Evolutionary conservation across 1,140 invertebrate species (phyloP).

Genomic region (Melanaphis sacchari): DNA sequence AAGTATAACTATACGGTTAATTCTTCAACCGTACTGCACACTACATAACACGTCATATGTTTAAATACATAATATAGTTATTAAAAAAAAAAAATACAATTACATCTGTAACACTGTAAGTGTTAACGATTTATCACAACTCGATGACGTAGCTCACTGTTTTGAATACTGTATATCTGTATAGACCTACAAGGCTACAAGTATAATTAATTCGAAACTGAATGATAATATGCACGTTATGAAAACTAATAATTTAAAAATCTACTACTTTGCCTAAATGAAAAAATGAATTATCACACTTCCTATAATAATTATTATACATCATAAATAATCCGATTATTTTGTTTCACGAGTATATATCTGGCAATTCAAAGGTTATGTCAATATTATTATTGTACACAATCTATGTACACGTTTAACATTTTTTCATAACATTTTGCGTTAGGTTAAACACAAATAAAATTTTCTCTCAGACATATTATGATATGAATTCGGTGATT

Average conservation of each 20-base stretch:
- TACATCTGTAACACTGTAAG: background rate
- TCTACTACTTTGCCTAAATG: background rate
- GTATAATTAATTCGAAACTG: background rate
- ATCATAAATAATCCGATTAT: background rate
- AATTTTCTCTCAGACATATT: background rate
- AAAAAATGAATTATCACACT: background rate
- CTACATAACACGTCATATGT: background rate
- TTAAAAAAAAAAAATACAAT: no score
- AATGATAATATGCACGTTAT: background rate
- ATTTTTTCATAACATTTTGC: background rate
- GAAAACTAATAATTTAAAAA: slow-evolving; percentile 2
- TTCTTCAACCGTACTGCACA: background rate
- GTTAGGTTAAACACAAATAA: background rate
- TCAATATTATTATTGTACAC: background rate
- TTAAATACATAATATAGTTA: background rate
- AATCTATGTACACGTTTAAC: background rate
- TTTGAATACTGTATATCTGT: background rate
- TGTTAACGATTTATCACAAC: background rate
- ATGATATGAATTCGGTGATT: background rate
- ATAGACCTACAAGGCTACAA: no score
- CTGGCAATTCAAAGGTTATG: background rate
- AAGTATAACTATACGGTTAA: no score
- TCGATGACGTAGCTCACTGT: background rate
- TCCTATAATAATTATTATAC: background rate
- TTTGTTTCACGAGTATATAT: no score